These are phyloP conservation scores for Drosophila picticornis DNA, from an alignment of 2,888 invertebrate species.

Conservation along the genomic window DNA sequence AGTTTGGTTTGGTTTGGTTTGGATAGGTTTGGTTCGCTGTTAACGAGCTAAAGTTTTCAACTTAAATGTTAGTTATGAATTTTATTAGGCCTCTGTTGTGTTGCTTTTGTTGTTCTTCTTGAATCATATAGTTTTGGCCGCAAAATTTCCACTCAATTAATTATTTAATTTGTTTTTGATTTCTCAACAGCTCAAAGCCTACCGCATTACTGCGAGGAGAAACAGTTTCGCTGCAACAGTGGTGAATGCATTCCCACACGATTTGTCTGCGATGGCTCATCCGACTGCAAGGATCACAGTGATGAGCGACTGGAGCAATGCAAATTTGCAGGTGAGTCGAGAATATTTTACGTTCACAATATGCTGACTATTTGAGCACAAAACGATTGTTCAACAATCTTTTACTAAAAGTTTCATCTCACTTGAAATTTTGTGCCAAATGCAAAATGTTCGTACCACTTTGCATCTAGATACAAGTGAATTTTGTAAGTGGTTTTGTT, in stretches of 20 bases:
- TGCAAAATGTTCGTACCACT: conserved; percentile 8
- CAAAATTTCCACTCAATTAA: conserved; percentile 57
- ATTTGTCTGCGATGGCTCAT: conserved; percentile 92
- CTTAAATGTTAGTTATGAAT: conserved; percentile 81
- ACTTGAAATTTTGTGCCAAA: conserved; percentile 35
- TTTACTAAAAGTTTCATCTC: background rate
- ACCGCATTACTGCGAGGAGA: conserved; percentile 83
- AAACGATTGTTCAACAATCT: background rate
- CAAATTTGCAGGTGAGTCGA: conserved; percentile 87
- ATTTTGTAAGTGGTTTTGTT: conserved; percentile 12
- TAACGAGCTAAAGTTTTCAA: conserved; percentile 78
- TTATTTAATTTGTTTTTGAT: conserved; percentile 75
- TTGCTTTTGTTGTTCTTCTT: conserved; percentile 27
- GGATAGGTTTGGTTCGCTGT: conserved; percentile 41
- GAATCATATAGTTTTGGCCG: conserved; percentile 53
- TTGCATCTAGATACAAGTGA: conserved; percentile 41
- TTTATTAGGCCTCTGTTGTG: conserved; percentile 60
- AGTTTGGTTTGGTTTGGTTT: conserved; percentile 23
- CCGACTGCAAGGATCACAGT: conserved; percentile 93
- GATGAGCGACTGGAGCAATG: conserved; percentile 91
- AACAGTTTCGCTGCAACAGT: conserved; percentile 91
- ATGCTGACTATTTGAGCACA: too few species aligned
- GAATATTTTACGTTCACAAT: background rate
- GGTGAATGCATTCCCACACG: conserved; percentile 91
- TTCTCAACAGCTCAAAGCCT: conserved; percentile 74